Conservation (phyloP, 2,797 vertebrate species). For the Gobionotothen gibberifrons region DNA sequence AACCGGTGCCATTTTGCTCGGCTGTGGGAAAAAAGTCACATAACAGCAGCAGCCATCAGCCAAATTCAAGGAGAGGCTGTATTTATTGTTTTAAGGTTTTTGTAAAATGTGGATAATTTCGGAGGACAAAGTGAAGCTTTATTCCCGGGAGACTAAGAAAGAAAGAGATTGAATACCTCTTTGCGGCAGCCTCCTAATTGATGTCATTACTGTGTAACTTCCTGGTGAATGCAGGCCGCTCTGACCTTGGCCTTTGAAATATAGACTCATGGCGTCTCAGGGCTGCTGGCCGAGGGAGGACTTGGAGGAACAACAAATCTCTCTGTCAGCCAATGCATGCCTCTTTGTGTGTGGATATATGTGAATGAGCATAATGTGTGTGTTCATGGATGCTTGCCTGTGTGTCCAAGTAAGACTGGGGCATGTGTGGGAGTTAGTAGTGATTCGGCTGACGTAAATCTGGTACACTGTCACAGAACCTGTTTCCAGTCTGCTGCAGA, state of each 20-base stretch:
- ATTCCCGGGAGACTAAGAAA: conserved; percentile 41
- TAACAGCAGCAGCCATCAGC: conserved; percentile 27
- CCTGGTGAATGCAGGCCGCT: conserved; percentile 71
- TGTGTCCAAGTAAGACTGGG: conserved; percentile 23
- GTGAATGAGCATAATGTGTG: conserved; percentile 6
- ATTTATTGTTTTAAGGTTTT: conserved; percentile 59
- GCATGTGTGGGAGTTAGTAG: conserved; percentile 34
- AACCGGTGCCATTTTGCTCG: conserved; percentile 28
- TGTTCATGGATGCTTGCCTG: conserved; percentile 22
- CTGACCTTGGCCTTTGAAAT: conserved; percentile 86
- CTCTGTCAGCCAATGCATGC: conserved; percentile 60
- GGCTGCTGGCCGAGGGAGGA: conserved; percentile 46
- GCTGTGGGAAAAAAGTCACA: conserved; percentile 53
- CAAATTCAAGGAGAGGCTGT: conserved; percentile 35
- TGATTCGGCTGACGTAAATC: conserved; percentile 49
- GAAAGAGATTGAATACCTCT: conserved; percentile 68
- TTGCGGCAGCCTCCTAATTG: conserved; percentile 79
- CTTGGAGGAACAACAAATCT: conserved; percentile 66
- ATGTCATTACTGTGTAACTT: conserved; percentile 82
- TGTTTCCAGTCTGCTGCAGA: conserved; percentile 39
- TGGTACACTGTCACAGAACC: conserved; percentile 48
- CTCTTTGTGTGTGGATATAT: conserved; percentile 27
- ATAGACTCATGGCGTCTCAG: conserved; percentile 65
- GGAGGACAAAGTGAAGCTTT: conserved; percentile 71
- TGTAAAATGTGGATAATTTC: conserved; percentile 50